Evolutionary conservation across 2,797 vertebrate genomes (phyloP).

Genomic region (Brachymystax lenok): DNA sequence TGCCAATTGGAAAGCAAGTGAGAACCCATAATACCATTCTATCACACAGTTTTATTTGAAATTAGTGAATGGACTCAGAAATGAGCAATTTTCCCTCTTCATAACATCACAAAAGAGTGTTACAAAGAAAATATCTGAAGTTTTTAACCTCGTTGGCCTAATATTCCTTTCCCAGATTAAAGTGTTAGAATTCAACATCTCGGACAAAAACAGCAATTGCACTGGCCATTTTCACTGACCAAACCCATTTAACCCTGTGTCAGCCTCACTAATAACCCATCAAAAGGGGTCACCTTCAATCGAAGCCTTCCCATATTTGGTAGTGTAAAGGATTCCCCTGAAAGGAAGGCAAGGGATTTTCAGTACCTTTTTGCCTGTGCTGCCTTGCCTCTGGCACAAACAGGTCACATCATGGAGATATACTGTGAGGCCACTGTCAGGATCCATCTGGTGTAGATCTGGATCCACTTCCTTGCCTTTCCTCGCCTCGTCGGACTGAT

Average conservation of each 20-base stretch:
- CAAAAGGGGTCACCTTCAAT: conserved; percentile 1
- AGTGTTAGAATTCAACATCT: background rate
- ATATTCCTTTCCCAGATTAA: background rate
- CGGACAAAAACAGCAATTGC: background rate
- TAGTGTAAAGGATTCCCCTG: background rate
- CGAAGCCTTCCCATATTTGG: background rate
- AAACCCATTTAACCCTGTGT: conserved; percentile 1
- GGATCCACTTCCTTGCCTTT: background rate
- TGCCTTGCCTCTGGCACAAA: background rate
- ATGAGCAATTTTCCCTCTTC: background rate
- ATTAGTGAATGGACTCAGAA: background rate
- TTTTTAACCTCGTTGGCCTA: background rate
- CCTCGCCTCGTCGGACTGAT: background rate
- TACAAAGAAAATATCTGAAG: background rate
- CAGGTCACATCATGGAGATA: background rate
- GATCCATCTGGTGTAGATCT: background rate
- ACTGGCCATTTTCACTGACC: background rate
- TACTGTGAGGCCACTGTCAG: background rate
- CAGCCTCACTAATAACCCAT: conserved; percentile 1
- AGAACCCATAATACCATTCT: background rate
- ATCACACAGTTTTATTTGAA: background rate
- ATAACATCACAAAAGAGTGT: background rate
- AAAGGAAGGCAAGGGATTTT: conserved; percentile 4
- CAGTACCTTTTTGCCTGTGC: background rate
- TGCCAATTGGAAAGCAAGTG: background rate